Evolutionary conservation across 2,797 vertebrate genomes (phyloP).

Genomic region (Pangasius djambal): DNA sequence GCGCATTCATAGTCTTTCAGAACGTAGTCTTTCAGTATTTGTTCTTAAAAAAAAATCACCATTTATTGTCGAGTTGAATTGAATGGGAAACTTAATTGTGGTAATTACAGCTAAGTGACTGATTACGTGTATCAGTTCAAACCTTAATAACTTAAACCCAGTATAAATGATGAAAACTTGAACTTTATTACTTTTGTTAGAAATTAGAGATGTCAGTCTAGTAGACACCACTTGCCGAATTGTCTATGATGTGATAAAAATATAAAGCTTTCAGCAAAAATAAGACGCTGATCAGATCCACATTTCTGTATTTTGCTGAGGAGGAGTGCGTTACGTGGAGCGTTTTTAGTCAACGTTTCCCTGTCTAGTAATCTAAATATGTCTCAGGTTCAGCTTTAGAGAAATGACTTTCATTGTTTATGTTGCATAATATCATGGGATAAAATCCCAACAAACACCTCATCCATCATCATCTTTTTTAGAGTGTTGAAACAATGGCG

Average conservation of each 20-base stretch:
- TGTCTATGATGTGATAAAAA: too few species aligned
- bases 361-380: constrained; percentile 45
- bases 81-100: too few species aligned
- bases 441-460: background rate
- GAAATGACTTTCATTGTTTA: constrained; percentile 43
- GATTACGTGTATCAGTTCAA: background rate
- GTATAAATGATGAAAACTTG: background rate
- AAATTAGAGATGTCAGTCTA: too few species aligned
- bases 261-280: background rate
- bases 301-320: background rate
- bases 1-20: background rate
- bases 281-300: background rate
- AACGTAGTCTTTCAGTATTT: background rate
- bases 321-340: background rate
- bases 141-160: background rate
- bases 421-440: constrained; percentile 41
- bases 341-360: constrained; percentile 31
- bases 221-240: too few species aligned
- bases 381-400: constrained; percentile 35
- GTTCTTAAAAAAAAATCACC: too few species aligned
- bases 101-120: background rate
- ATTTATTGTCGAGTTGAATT: too few species aligned
- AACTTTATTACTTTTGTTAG: background rate
- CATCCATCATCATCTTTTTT: background rate
- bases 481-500: constrained; percentile 6